phyloP scores from a whole-genome alignment of 2,113 vertebrate species.

The Paedocypris sp. region DNA sequence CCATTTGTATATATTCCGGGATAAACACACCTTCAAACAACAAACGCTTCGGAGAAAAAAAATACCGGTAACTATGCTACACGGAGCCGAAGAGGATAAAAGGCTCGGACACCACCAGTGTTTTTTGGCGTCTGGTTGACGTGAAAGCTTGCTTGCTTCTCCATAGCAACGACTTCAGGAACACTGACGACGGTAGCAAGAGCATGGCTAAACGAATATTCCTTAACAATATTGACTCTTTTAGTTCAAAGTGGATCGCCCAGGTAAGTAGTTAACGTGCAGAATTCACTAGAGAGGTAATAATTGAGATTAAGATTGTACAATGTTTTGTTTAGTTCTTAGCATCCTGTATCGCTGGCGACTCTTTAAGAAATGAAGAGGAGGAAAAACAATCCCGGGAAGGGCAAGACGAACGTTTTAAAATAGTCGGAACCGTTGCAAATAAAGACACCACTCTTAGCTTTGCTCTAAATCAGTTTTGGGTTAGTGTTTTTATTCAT shows the following conservation, averaged over 20 bases:
- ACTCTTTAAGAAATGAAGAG: constrained; percentile 46
- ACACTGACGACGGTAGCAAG: constrained; percentile 36
- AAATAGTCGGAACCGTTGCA: constrained; percentile 71
- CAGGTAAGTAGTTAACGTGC: constrained; percentile 55
- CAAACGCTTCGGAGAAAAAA: too few species aligned
- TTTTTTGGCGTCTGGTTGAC: too few species aligned
- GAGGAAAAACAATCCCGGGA: constrained; percentile 33
- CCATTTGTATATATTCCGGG: too few species aligned
- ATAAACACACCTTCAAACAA: too few species aligned
- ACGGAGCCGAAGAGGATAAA: too few species aligned
- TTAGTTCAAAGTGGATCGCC: constrained; percentile 68
- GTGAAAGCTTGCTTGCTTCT: too few species aligned
- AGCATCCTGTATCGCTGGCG: constrained; percentile 52
- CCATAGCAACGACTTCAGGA: constrained; percentile 39
- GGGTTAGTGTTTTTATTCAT: constrained; percentile 51
- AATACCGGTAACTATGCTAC: too few species aligned
- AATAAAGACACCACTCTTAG: background rate
- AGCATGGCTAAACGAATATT: constrained; percentile 63
- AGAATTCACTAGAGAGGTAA: background rate
- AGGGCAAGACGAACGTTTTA: constrained; percentile 49
- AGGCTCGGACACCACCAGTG: too few species aligned
- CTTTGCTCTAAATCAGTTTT: constrained; percentile 63
- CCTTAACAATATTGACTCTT: constrained; percentile 72
- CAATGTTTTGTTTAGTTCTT: constrained; percentile 61
- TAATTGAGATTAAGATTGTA: background rate